A percentile compares a stretch with the other conserved stretches of the same genome.
phyloP scores from a whole-genome alignment of 2,113 vertebrate genomes.

The Symphodus melops region DNA sequence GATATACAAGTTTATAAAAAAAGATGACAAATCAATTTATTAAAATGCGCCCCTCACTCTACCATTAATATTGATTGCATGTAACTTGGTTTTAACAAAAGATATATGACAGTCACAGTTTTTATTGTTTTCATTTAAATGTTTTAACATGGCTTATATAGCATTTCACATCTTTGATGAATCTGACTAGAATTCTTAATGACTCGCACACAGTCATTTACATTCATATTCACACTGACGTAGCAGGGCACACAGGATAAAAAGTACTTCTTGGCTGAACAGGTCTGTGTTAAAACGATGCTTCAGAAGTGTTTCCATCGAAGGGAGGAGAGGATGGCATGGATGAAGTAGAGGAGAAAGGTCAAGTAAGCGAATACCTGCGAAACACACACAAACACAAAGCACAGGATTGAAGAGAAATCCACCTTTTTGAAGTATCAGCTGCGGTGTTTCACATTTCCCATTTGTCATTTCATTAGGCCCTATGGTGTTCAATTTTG shows the following conservation, averaged over 20 bases:
- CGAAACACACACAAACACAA: constrained; percentile 30
- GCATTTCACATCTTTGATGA: not conserved
- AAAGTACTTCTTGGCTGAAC: not conserved
- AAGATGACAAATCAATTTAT: too few species aligned
- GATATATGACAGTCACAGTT: not conserved
- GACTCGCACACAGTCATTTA: not conserved
- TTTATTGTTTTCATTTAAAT: not conserved
- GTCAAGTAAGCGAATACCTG: constrained; percentile 86
- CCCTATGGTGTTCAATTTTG: not conserved
- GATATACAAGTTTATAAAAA: too few species aligned
- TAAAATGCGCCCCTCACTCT: too few species aligned
- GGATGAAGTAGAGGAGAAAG: constrained; percentile 87
- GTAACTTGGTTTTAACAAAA: not conserved
- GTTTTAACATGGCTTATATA: not conserved
- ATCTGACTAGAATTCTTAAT: not conserved
- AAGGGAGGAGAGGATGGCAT: constrained; percentile 80
- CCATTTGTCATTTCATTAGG: not conserved
- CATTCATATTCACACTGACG: not conserved
- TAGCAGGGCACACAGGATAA: constrained; percentile 4
- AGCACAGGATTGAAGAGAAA: not conserved
- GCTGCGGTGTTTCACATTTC: not conserved
- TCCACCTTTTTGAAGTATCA: not conserved
- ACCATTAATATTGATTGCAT: not conserved
- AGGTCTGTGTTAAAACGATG: not conserved
- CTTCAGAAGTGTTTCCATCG: constrained; percentile 82